Conservation (phyloP, 2,113 vertebrate genomes). For the Callionymus lyra region DNA sequence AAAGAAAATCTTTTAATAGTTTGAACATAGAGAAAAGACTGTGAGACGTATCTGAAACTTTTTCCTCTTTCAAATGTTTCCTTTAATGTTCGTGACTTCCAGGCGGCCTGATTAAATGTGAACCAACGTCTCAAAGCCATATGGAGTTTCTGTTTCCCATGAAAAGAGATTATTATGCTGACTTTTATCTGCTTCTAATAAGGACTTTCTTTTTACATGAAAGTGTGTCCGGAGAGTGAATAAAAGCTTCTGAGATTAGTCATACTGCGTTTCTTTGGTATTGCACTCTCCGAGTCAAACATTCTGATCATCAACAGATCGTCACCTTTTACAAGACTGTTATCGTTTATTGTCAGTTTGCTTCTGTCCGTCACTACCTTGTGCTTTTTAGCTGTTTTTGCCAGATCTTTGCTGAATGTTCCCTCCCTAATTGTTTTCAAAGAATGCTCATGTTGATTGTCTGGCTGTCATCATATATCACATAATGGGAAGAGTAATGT, state of each 20-base stretch:
- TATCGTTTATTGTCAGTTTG: too few relatives aligned
- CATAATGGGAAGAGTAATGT: constrained; percentile 46
- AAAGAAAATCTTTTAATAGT: background rate
- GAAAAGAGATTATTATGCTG: too few relatives aligned
- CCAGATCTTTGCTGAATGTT: background rate
- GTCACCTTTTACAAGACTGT: too few relatives aligned
- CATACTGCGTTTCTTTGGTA: too few relatives aligned
- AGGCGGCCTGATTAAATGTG: constrained; percentile 12
- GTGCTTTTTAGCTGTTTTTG: too few relatives aligned
- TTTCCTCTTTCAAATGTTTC: background rate
- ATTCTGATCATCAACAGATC: too few relatives aligned
- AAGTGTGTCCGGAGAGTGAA: too few relatives aligned
- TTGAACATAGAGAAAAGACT: constrained; percentile 1
- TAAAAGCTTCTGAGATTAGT: too few relatives aligned
- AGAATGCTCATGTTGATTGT: constrained; percentile 52
- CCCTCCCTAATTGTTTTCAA: constrained; percentile 59
- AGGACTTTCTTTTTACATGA: too few relatives aligned
- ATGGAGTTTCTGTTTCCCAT: constrained; percentile 9
- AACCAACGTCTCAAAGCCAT: constrained; percentile 19
- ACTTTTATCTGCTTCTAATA: too few relatives aligned
- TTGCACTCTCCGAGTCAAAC: too few relatives aligned
- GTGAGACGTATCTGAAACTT: background rate
- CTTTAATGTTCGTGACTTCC: background rate
- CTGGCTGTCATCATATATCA: constrained; percentile 52
- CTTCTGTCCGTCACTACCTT: too few relatives aligned